Percentiles rank a stretch among this genome's conserved stretches.
phyloP scores from a whole-genome alignment of 2,797 vertebrate genomes.

The Buceros bicornis region DNA sequence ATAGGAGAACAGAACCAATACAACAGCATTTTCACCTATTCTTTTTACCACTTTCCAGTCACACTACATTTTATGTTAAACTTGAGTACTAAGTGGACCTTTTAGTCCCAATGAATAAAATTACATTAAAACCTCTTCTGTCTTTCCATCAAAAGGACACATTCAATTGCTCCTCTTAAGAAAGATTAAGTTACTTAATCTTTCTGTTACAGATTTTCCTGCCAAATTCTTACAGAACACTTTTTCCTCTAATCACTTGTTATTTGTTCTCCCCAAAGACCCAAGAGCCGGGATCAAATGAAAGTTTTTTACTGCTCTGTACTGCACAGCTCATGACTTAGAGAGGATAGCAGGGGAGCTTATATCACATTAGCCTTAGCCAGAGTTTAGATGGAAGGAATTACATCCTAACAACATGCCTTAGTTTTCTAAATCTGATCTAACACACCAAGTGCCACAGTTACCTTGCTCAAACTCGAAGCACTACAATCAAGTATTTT shows the following conservation, averaged over 20 bases:
- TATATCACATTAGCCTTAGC: conserved; percentile 27
- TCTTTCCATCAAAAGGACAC: neutral
- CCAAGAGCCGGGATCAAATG: neutral
- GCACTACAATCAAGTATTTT: neutral
- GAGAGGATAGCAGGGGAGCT: neutral
- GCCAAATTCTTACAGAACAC: neutral
- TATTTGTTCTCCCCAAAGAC: conserved; percentile 43
- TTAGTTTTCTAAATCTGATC: neutral
- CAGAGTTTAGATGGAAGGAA: neutral
- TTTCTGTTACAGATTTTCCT: conserved; percentile 4
- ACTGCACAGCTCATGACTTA: neutral
- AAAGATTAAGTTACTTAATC: conserved; percentile 11
- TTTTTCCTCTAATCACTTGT: neutral
- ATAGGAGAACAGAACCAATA: neutral
- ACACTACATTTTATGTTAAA: neutral
- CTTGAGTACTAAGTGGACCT: neutral
- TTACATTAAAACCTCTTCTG: neutral
- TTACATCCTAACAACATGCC: neutral
- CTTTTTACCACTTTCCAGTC: neutral
- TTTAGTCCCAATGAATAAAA: neutral
- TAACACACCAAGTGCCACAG: neutral
- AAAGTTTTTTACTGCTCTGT: conserved; percentile 27
- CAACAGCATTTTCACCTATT: neutral
- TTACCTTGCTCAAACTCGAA: neutral
- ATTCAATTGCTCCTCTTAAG: neutral